These are phyloP conservation scores for Dinocampus coccinellae DNA, from an alignment of 2,888 invertebrate genomes.

Conservation along the genomic window DNA sequence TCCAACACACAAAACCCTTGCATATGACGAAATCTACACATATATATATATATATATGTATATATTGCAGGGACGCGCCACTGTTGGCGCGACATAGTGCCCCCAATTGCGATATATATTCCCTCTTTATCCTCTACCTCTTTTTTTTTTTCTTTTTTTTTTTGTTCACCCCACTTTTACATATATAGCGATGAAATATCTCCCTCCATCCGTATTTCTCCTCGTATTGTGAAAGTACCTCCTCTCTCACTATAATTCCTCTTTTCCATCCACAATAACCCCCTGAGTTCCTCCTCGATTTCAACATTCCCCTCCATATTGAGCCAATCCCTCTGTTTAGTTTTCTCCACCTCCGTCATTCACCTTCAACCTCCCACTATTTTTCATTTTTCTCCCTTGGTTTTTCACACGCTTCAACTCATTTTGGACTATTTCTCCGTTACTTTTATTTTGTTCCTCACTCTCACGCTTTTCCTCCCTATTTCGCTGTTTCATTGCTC, in stretches of 20 bases:
- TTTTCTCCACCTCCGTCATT: neutral
- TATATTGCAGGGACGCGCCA: slow-evolving; percentile 42
- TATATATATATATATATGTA: neutral
- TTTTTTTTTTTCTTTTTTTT: neutral
- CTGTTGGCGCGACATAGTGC: slow-evolving; percentile 63
- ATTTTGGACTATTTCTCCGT: too few relatives aligned
- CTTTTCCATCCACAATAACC: neutral
- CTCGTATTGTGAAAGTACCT: neutral
- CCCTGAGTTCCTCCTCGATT: too few relatives aligned
- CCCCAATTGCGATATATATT: slow-evolving; percentile 64
- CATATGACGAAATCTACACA: neutral
- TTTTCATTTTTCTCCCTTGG: neutral
- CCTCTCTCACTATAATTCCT: neutral
- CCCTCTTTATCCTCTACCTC: slow-evolving; percentile 36
- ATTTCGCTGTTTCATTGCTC: too few relatives aligned
- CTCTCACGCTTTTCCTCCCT: neutral
- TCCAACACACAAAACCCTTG: slow-evolving; percentile 2
- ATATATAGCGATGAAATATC: too few relatives aligned
- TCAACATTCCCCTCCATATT: neutral
- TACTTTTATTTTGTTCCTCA: too few relatives aligned
- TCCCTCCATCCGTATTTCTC: neutral
- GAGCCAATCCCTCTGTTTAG: slow-evolving; percentile 21
- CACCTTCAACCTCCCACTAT: neutral
- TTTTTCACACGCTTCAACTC: too few relatives aligned
- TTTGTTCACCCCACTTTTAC: too few relatives aligned